phyloP scores from a whole-genome alignment of 2,113 vertebrate genomes.

The Cyanoramphus novaezelandiae region DNA sequence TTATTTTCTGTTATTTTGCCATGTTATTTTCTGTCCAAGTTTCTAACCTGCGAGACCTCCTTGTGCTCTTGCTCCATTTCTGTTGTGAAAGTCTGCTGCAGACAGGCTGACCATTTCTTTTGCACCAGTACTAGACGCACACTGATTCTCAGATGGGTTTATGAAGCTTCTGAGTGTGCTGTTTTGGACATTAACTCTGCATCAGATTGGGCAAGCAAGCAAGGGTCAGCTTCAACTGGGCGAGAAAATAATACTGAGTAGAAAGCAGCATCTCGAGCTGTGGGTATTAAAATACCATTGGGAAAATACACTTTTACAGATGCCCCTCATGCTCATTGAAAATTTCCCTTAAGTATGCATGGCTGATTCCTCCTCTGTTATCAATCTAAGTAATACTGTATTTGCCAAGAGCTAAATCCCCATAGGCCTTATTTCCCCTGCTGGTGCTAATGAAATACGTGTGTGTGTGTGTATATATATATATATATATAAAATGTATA shows the following conservation, averaged over 20 bases:
- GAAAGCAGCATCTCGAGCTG: background rate
- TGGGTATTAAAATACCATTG: background rate
- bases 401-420: background rate
- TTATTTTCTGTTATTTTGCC: background rate
- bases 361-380: background rate
- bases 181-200: background rate
- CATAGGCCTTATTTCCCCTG: background rate
- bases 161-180: background rate
- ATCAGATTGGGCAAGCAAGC: background rate
- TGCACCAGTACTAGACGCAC: accelerated
- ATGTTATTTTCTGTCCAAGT: background rate
- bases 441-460: background rate
- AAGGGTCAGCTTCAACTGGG: background rate
- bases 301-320: background rate
- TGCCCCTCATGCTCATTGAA: background rate
- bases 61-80: background rate
- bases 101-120: background rate
- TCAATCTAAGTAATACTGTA: background rate
- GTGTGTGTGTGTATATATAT: no score
- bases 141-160: background rate
- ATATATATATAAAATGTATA: background rate
- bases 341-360: background rate
- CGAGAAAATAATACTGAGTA: background rate
- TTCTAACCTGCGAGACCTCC: background rate
- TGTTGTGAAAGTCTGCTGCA: accelerated